phyloP scores from a whole-genome alignment of 2,113 vertebrate genomes.

The Varanus komodoensis region DNA sequence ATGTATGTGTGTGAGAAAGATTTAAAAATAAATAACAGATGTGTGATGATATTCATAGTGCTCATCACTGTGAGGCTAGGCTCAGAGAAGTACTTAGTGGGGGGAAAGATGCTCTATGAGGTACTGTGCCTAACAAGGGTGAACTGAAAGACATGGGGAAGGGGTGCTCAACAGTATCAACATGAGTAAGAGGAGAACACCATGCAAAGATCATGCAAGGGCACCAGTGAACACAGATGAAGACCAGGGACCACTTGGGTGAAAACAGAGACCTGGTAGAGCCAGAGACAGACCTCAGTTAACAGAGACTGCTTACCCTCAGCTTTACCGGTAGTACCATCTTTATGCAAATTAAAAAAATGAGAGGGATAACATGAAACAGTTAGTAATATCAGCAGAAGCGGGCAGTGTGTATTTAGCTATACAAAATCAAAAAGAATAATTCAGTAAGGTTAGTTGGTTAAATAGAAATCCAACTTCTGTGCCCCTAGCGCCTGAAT shows the following conservation, averaged over 20 bases:
- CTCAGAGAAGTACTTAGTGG: constrained; percentile 25
- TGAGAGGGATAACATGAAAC: constrained; percentile 86
- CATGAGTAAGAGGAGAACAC: constrained; percentile 67
- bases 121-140: constrained; percentile 28
- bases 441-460: constrained; percentile 57
- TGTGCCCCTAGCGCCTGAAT: background rate
- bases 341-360: constrained; percentile 92
- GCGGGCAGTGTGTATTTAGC: constrained; percentile 73
- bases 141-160: constrained; percentile 49
- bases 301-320: constrained; percentile 94
- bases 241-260: constrained; percentile 72
- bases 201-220: constrained; percentile 91
- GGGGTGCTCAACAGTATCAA: constrained; percentile 62
- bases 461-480: constrained; percentile 42
- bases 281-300: constrained; percentile 79
- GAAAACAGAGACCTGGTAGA: constrained; percentile 75
- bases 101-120: background rate
- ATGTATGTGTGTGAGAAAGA: background rate
- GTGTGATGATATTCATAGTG: background rate
- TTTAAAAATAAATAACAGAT: background rate
- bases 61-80: background rate
- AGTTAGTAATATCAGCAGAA: constrained; percentile 79
- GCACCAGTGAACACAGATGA: constrained; percentile 79
- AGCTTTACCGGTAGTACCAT: constrained; percentile 92
- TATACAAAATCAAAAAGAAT: constrained; percentile 68